These are phyloP conservation scores for Podocnemis expansa DNA, from an alignment of 2,113 vertebrate genomes.

Conservation along the genomic window DNA sequence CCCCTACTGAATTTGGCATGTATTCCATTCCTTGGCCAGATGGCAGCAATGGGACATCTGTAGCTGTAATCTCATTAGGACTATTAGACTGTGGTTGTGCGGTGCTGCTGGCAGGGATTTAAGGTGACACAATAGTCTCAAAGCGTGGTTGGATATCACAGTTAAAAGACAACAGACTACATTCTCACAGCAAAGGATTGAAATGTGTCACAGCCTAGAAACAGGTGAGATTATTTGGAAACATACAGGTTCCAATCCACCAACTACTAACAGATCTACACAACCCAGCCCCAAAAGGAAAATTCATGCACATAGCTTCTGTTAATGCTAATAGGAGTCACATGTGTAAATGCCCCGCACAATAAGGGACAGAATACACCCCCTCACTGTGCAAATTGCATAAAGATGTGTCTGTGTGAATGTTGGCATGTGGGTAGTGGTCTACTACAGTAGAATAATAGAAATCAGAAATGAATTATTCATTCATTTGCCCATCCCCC, in stretches of 20 bases:
- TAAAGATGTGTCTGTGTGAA: conserved; percentile 63
- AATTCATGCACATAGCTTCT: conserved; percentile 18
- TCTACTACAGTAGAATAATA: conserved; percentile 41
- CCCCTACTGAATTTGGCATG: conserved; percentile 2
- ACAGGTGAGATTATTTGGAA: background rate
- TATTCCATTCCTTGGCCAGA: conserved; percentile 2
- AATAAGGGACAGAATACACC: conserved; percentile 9
- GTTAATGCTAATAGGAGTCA: conserved; percentile 20
- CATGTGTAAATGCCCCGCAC: conserved; percentile 25
- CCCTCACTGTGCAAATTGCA: conserved; percentile 39
- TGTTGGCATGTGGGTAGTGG: conserved; percentile 24
- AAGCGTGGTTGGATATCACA: background rate
- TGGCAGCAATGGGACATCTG: background rate
- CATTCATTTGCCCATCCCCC: conserved; percentile 27
- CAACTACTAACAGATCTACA: background rate
- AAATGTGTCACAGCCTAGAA: rapidly evolving
- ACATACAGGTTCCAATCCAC: background rate
- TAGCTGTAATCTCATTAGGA: conserved; percentile 39
- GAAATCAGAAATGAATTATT: conserved; percentile 51
- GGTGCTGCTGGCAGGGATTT: background rate
- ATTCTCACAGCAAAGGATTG: background rate
- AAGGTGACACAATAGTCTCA: background rate
- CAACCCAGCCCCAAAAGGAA: background rate
- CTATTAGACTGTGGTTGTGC: background rate
- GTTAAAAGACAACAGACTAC: background rate